Base-by-base conservation (phyloP, 2,888 invertebrate genomes). In the Chloroclysta siterata region DNA sequence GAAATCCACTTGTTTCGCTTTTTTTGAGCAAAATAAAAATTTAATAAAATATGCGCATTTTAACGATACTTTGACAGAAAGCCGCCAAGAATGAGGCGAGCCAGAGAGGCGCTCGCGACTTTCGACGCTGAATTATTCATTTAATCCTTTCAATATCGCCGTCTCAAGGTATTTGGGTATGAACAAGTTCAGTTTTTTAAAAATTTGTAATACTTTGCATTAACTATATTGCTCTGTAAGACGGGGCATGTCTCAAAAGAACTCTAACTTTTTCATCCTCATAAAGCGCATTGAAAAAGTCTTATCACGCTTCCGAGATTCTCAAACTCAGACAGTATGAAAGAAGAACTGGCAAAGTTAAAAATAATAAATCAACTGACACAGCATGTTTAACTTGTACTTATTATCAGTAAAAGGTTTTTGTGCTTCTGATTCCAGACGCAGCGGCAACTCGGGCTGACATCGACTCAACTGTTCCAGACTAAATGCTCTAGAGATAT, bases 141-240 rank as follows among this genome's bases (percentile, higher is more conserved):
- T 87, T 87, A 87, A 87, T 87, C 87, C 87, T 87, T 87, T 85
- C 86, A 84, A 87, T 87, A 87, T 85, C 82, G 74, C 75, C 77
- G 78, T 79, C 81, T 79, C 77, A 77, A 78, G 78, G 78, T 79
- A 77, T 76, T 75, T 72, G 69, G 72, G 75, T 73, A 77, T 70
- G 72, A 77, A 74, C 57, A 72, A 80, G 78, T 72, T 78, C 71
- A 68, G 68, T 70, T 76, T 79, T 80, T 81, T 79, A 50, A 71
- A 76, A 73, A 63, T 76, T 78, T 72, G 67, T 72, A 68, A 82
- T 78, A 76, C 79, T 79, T 79, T 77, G 80, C 72, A 75, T 78
- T 69, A 65, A 50, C 47, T 41, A 39, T 63, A 59, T 65, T 63
- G 46, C 17, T 29, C 17, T 42, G 33, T 59, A 33, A 54, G 36